These are phyloP conservation scores for Chirona hameri DNA, from an alignment of 2,888 invertebrate genomes.

Conservation along the genomic window DNA sequence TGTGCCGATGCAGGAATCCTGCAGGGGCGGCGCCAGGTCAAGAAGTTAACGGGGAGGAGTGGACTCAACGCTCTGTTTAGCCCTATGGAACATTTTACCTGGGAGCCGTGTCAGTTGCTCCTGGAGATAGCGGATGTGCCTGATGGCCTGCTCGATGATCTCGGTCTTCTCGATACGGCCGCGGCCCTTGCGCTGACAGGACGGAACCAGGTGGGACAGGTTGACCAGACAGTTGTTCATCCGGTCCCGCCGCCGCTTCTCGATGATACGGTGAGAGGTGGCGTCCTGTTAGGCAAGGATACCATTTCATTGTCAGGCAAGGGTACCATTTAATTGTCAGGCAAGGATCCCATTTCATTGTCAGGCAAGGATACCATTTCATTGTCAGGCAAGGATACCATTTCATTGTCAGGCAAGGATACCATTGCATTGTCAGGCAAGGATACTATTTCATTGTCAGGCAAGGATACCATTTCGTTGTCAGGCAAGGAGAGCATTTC, in stretches of 20 bases:
- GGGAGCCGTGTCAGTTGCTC: constrained; percentile 46
- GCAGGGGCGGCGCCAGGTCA: not conserved
- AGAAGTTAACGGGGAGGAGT: not conserved
- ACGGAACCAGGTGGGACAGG: constrained; percentile 85
- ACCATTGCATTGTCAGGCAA: no score
- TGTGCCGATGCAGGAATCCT: not conserved
- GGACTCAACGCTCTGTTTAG: not conserved
- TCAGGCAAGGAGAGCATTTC: no score
- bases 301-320: no score
- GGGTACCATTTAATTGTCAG: no score
- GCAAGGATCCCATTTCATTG: no score
- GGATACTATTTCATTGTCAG: no score
- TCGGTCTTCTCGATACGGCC: constrained; percentile 96
- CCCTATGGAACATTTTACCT: constrained; percentile 41
- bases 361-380: no score
- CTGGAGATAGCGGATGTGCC: constrained; percentile 86
- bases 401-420: no score
- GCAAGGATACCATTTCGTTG: no score
- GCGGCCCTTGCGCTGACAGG: constrained; percentile 87
- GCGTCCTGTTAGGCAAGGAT: constrained; percentile 67
- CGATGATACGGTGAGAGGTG: constrained; percentile 95
- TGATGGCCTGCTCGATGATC: constrained; percentile 96
- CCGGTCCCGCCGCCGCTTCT: constrained; percentile 87
- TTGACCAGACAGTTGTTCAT: constrained; percentile 98
- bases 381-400: no score